Evolutionary conservation across 1,140 invertebrate genomes (phyloP), one percentile per base, ranked within the genome.

Genomic region (Pogonomyrmex californicus): DNA sequence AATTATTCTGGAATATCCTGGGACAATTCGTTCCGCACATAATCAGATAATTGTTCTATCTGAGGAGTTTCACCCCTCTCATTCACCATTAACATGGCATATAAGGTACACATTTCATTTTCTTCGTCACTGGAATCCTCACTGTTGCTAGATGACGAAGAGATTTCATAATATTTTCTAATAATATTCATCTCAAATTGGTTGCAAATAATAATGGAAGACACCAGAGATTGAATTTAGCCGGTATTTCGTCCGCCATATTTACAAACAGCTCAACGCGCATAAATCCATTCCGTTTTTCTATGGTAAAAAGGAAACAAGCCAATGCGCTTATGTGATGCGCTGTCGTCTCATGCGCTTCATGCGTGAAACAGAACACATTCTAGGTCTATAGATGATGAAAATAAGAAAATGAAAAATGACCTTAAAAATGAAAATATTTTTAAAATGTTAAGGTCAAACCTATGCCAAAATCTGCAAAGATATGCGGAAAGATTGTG

Each of bases 21-120:
- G 14, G 3, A 70, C 23, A 70, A 49, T 44, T 49, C 66, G 66
- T 49, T 70, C 23, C 23, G 23, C 23, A 70, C 44, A 49, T 70
- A 70, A 70, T 70, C 23, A 0, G n/a, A 5, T 2, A 70, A 44
- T 3, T 70, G 47, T 70, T 70, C 41, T 2, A 33, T 17, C 4
- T 23, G n/a, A 47, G 0, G 12, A 70, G 23, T 49, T 33, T 49
- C 10, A 49, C 66, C 66, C 1, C 44, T 49, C 23, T 33, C 17
- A 70, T 70, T 49, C 23, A 17, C 44, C 66, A 70, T 70, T 2
- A 70, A 33, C 17, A 70, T 68, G n/a, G 12, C 23, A 47, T 47
- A 68, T 14, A 68, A 30, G 0, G 10, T 68, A 47, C 9, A 4
- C 41, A 47, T 68, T 12, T 68, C 9, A 30, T 23, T 47, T 30